Conservation (phyloP, 2,797 vertebrate genomes). For the Dallia pectoralis region DNA sequence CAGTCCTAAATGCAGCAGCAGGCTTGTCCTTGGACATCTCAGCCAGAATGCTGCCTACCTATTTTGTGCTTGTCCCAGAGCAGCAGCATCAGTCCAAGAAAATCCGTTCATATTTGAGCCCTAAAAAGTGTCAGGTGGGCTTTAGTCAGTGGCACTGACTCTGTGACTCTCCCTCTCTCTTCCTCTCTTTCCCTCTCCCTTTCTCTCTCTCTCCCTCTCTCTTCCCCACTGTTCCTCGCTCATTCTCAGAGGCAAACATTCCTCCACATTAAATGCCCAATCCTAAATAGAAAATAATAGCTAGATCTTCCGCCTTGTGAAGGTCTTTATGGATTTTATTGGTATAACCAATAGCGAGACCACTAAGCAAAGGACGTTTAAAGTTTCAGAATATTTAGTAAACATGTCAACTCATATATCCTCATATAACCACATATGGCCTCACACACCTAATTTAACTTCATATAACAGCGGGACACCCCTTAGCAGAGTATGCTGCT, state of each 20-base stretch:
- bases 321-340: no score
- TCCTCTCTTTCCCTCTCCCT: conserved; percentile 21
- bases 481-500: neutral
- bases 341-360: no score
- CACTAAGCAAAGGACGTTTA: no score
- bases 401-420: neutral
- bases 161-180: conserved; percentile 29
- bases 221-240: neutral
- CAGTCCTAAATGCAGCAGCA: conserved; percentile 41
- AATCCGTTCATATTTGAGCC: conserved; percentile 65
- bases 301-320: no score
- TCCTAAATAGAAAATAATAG: no score
- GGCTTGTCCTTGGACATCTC: conserved; percentile 55
- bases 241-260: conserved; percentile 57
- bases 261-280: conserved; percentile 54
- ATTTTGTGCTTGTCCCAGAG: conserved; percentile 59
- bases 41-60: conserved; percentile 64
- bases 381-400: no score
- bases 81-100: conserved; percentile 67
- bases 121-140: conserved; percentile 61
- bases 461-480: no score
- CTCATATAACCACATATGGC: no score
- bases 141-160: conserved; percentile 36
- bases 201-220: neutral
- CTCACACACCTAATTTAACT: no score